Percentiles rank a stretch among this genome's conserved stretches.
These are phyloP conservation scores for Bombus vancouverensis DNA, from an alignment of 1,140 invertebrate species.

Conservation along the genomic window DNA sequence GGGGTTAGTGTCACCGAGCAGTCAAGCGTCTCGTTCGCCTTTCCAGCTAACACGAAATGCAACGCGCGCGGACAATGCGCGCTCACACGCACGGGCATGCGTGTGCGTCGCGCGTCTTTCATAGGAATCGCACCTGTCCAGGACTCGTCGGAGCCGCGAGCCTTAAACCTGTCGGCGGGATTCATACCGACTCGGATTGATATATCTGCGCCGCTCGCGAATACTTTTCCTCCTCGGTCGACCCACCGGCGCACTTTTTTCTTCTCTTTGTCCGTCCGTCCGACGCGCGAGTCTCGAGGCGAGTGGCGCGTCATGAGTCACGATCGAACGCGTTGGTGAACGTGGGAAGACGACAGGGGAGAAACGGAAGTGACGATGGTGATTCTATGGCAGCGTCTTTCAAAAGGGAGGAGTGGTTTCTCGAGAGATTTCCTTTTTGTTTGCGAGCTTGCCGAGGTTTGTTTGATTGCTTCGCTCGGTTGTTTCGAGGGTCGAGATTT, in stretches of 20 bases:
- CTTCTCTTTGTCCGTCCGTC: constrained; percentile 8
- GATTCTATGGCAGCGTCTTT: not conserved
- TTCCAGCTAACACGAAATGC: constrained; percentile 64
- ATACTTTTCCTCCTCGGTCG: constrained; percentile 29
- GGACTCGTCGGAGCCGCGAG: constrained; percentile 62
- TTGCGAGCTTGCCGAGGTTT: not conserved
- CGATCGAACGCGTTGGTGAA: constrained; percentile 12
- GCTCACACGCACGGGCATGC: no score
- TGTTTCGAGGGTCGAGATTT: not conserved
- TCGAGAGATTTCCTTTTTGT: not conserved
- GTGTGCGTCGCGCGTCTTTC: constrained; percentile 58
- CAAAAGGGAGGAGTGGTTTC: not conserved
- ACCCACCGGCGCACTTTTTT: constrained; percentile 26
- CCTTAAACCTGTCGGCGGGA: constrained; percentile 72
- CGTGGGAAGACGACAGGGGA: not conserved
- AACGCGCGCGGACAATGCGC: constrained; percentile 27
- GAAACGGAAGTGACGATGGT: constrained; percentile 17
- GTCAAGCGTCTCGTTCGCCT: constrained; percentile 62
- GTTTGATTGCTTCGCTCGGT: not conserved
- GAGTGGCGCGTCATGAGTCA: constrained; percentile 5
- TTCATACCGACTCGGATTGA: constrained; percentile 72
- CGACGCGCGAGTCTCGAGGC: not conserved
- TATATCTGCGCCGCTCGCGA: constrained; percentile 66
- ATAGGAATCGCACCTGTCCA: constrained; percentile 70
- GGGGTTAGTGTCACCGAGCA: not conserved